Percentiles rank a stretch among this genome's conserved stretches.
phyloP scores from a whole-genome alignment of 53 echinoderm and acorn worm genomes.

The Stichopus horrens region DNA sequence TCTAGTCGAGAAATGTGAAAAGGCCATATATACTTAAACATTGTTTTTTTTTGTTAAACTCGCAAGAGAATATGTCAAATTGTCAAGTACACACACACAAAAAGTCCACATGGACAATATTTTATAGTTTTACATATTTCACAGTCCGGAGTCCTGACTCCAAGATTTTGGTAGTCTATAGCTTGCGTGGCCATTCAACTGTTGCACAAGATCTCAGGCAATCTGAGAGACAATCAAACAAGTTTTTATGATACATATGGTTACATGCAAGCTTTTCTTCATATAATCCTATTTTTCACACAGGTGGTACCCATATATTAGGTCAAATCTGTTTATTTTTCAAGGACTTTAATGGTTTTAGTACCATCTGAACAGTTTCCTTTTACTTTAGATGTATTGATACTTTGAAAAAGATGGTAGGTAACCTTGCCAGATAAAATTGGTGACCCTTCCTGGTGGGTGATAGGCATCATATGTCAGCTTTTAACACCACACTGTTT shows the following conservation, averaged over 20 bases:
- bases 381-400: not conserved
- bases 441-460: not conserved
- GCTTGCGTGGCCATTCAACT: not conserved
- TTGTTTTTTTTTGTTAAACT: too few relatives aligned
- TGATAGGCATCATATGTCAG: not conserved
- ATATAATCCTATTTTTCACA: not conserved
- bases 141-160: too few relatives aligned
- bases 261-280: not conserved
- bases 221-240: not conserved
- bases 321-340: not conserved
- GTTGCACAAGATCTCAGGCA: not conserved
- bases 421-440: constrained; percentile 10
- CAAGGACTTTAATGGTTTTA: not conserved
- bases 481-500: not conserved
- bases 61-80: too few relatives aligned
- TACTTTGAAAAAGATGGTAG: not conserved
- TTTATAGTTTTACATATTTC: too few relatives aligned
- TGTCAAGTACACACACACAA: too few relatives aligned
- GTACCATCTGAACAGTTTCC: not conserved
- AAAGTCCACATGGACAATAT: too few relatives aligned
- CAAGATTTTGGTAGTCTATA: not conserved
- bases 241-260: not conserved
- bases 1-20: too few relatives aligned
- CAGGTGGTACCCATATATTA: not conserved
- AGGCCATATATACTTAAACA: too few relatives aligned